Percentiles rank a stretch among this genome's conserved stretches.
Conservation (phyloP, 2,888 invertebrate genomes). For the Pachymerium ferrugineum region DNA sequence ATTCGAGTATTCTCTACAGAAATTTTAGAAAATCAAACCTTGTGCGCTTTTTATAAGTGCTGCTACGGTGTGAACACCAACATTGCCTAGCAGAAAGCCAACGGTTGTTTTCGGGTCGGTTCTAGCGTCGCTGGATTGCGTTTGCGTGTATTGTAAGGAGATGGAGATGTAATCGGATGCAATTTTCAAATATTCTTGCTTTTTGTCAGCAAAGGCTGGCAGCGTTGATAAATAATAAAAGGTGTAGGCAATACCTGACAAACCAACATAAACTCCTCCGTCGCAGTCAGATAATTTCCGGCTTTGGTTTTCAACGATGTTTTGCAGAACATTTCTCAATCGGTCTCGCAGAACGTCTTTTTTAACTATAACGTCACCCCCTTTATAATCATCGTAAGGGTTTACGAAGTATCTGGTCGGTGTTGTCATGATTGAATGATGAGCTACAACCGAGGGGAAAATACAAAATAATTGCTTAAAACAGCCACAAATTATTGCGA, state of each 20-base stretch:
- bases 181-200: constrained; percentile 54
- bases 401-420: constrained; percentile 30
- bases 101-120: constrained; percentile 56
- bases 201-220: constrained; percentile 47
- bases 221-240: constrained; percentile 63
- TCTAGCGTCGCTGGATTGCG: constrained; percentile 43
- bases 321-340: neutral
- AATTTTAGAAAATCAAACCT: constrained; percentile 44
- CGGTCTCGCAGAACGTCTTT: neutral
- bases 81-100: constrained; percentile 71
- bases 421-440: neutral
- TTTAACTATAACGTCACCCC: constrained; percentile 1
- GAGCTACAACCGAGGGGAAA: neutral
- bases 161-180: constrained; percentile 60
- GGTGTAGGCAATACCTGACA: constrained; percentile 69
- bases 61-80: constrained; percentile 66
- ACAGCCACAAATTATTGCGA: neutral
- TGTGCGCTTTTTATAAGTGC: constrained; percentile 44
- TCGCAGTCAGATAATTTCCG: constrained; percentile 46
- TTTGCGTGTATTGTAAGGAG: constrained; percentile 54
- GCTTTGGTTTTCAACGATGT: constrained; percentile 1
- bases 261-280: constrained; percentile 65
- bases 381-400: neutral
- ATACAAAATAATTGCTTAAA: neutral
- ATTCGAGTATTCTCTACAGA: neutral